These are phyloP conservation scores for Epinotia demarniana DNA, from an alignment of 2,888 invertebrate genomes.

Conservation along the genomic window DNA sequence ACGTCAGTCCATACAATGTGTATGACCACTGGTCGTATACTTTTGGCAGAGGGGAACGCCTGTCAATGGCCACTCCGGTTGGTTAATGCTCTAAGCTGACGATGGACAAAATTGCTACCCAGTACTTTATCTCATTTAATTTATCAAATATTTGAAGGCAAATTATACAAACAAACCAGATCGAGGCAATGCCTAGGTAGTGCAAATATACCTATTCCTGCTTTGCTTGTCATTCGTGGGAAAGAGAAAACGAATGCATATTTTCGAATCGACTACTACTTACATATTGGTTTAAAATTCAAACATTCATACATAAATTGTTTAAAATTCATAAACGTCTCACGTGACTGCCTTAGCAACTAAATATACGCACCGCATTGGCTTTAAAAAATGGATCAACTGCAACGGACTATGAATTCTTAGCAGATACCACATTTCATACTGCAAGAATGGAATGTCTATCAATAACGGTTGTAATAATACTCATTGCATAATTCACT, in stretches of 20 bases:
- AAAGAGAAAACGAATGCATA: not conserved
- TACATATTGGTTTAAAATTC: not conserved
- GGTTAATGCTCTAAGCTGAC: too few species aligned
- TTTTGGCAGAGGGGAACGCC: too few species aligned
- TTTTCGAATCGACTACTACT: not conserved
- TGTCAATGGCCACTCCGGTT: too few species aligned
- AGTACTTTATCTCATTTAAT: not conserved
- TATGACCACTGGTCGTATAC: too few species aligned
- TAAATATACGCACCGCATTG: not conserved
- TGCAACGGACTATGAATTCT: slow-evolving; percentile 15
- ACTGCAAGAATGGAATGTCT: slow-evolving; percentile 7
- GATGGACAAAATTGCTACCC: not conserved
- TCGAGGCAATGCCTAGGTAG: not conserved
- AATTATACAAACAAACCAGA: not conserved
- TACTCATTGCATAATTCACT: not conserved
- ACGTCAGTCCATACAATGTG: too few species aligned
- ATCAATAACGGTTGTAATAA: not conserved
- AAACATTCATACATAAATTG: not conserved
- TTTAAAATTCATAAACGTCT: not conserved
- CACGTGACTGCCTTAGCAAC: slow-evolving; percentile 14
- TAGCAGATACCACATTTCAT: slow-evolving; percentile 4
- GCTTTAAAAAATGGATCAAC: slow-evolving; percentile 18
- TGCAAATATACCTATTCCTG: not conserved
- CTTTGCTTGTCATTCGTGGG: not conserved
- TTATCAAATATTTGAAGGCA: not conserved